Conservation (phyloP, 2,888 invertebrate species). For the Drosophila testacea region DNA sequence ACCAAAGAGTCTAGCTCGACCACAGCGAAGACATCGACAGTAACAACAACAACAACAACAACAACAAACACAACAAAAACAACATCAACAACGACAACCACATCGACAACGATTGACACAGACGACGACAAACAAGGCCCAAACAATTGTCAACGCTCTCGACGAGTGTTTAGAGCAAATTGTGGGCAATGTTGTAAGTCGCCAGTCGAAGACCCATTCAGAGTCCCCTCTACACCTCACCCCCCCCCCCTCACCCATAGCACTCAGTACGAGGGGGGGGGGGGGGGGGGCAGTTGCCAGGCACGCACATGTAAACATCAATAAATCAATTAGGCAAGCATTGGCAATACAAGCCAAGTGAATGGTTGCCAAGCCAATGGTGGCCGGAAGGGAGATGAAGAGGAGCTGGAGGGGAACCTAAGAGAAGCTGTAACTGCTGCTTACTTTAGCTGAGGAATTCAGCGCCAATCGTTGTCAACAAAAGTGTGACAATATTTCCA, state of each 20-base stretch:
- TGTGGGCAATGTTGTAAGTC: constrained; percentile 77
- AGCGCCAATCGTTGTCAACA: constrained; percentile 73
- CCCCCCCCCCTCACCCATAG: neutral
- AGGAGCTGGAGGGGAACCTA: neutral
- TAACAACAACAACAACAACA: constrained; percentile 36
- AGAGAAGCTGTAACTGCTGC: constrained; percentile 8
- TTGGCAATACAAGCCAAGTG: constrained; percentile 70
- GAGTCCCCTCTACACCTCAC: constrained; percentile 4
- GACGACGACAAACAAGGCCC: constrained; percentile 75
- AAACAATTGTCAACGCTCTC: constrained; percentile 80
- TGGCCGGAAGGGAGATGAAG: neutral
- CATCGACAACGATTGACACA: constrained; percentile 39
- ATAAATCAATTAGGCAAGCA: constrained; percentile 84
- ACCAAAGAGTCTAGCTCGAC: constrained; percentile 77
- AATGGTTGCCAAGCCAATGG: constrained; percentile 47
- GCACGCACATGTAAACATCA: constrained; percentile 84
- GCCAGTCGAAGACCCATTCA: constrained; percentile 23
- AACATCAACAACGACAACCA: constrained; percentile 28
- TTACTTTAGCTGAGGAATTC: constrained; percentile 63
- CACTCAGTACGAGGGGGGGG: too few species aligned
- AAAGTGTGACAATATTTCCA: constrained; percentile 80
- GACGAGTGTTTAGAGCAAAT: constrained; percentile 78
- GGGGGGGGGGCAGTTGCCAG: constrained; percentile 44
- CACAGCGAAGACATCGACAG: constrained; percentile 61
- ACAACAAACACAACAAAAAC: constrained; percentile 30